Conservation (phyloP, 2,888 invertebrate genomes). For the Luperina testacea region DNA sequence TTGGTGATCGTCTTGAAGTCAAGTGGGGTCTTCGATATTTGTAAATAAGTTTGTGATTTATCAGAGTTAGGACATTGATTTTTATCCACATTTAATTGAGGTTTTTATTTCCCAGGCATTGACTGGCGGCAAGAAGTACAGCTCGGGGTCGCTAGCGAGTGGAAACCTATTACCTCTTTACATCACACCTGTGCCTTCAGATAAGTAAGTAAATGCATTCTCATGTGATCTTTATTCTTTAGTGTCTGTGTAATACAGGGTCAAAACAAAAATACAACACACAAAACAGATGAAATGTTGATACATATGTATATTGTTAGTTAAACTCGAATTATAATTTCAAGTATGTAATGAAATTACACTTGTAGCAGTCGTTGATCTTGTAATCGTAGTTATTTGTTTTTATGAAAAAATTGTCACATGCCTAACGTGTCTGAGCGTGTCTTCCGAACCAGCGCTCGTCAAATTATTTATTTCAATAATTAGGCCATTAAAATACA, state of each 20-base stretch:
- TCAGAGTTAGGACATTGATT: not conserved
- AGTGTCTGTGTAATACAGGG: too few species aligned
- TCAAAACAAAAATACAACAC: not conserved
- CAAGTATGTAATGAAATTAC: not conserved
- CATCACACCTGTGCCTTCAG: constrained; percentile 93
- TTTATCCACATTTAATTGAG: not conserved
- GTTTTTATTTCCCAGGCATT: constrained; percentile 89
- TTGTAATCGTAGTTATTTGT: not conserved
- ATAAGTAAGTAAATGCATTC: constrained; percentile 92
- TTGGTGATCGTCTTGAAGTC: too few species aligned
- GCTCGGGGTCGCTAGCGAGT: constrained; percentile 89
- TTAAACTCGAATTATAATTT: not conserved
- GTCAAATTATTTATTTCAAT: not conserved
- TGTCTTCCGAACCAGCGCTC: not conserved
- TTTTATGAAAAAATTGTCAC: too few species aligned
- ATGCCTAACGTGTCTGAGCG: not conserved
- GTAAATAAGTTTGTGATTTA: not conserved
- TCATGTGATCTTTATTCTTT: not conserved
- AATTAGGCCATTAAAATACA: not conserved
- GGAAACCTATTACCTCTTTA: constrained; percentile 93
- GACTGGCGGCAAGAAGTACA: constrained; percentile 94
- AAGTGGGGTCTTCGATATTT: not conserved
- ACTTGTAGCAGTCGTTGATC: not conserved
- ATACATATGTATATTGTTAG: too few species aligned
- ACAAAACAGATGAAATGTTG: not conserved